These are phyloP conservation scores for Patiria miniata DNA, from an alignment of 35 echinoderm and acorn worm species.

Conservation along the genomic window DNA sequence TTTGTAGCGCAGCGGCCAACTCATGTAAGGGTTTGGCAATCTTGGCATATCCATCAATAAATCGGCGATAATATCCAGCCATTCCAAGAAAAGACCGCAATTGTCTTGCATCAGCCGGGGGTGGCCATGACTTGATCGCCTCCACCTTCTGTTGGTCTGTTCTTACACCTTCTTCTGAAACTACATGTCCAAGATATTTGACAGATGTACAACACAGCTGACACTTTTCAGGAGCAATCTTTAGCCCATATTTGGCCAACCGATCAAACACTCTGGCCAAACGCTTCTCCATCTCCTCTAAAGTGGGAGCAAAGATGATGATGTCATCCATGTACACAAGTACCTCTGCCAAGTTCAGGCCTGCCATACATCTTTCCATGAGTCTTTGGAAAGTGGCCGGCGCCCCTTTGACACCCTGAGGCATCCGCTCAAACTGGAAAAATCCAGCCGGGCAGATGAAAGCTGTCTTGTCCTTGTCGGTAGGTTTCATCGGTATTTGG, in stretches of 20 bases:
- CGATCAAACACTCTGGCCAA: conserved; percentile 49
- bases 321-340: conserved; percentile 76
- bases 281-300: conserved; percentile 65
- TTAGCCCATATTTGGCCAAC: conserved; percentile 58
- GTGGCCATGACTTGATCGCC: conserved; percentile 46
- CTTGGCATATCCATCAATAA: conserved; percentile 60
- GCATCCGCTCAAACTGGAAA: too few relatives aligned
- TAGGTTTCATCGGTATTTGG: conserved; percentile 53
- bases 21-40: conserved; percentile 63
- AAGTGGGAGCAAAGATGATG: conserved; percentile 47
- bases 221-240: conserved; percentile 69
- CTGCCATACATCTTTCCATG: conserved; percentile 72
- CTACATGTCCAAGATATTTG: conserved; percentile 73
- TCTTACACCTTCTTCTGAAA: conserved; percentile 46
- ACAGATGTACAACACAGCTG: conserved; percentile 36
- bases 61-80: conserved; percentile 67
- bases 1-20: conserved; percentile 40
- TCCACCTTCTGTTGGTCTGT: conserved; percentile 60
- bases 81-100: conserved; percentile 65
- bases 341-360: conserved; percentile 49
- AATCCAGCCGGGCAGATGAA: too few relatives aligned
- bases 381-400: conserved; percentile 74
- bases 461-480: conserved; percentile 73
- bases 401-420: conserved; percentile 65
- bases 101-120: conserved; percentile 53